Base-by-base conservation (phyloP, 2,888 invertebrate genomes). In the Dicyrtomina minuta region DNA sequence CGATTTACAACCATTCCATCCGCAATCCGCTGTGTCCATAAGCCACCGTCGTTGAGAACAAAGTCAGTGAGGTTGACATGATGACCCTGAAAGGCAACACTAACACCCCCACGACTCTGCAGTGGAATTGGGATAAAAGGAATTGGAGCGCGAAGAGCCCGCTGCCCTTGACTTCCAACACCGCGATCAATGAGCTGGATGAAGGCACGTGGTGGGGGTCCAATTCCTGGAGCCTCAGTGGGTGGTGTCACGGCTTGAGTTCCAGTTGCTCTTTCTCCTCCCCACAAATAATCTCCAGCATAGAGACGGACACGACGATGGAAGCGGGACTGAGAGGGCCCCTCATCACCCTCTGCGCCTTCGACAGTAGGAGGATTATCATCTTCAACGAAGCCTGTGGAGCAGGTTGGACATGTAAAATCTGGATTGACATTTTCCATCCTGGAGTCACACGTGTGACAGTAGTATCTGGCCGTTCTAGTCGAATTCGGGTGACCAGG, bases 31-130 rank as follows among this genome's bases (percentile, higher is more conserved):
- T n/a, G n/a, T n/a, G n/a, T n/a, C n/a, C n/a, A n/a, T n/a, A n/a
- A n/a, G n/a, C n/a, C n/a, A n/a, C n/a, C n/a, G n/a, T n/a, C n/a
- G n/a, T n/a, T n/a, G n/a, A n/a, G n/a, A n/a, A n/a, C n/a, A n/a
- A n/a, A n/a, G n/a, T n/a, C n/a, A n/a, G n/a, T n/a, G 88, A 87
- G n/a, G 89, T 90, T 81, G 93, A 96, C 86, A 96, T 88, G 85
- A 97, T 96, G 82, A 96, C 96, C 78, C 97, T 86, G 78, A 98
- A 85, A 83, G 96, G 96, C 55, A 96, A 95, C 74, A 97, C 94
- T 79, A 97, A 94, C 43, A 95, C 90, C 81, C 97, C 96, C 70
- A 97, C n/a, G n/a, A n/a, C n/a, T n/a, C n/a, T n/a, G n/a, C n/a
- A n/a, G n/a, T n/a, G n/a, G n/a, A n/a, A n/a, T n/a, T n/a, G n/a